Evolutionary conservation across 2,113 vertebrate genomes (phyloP), one percentile per base, ranked within the genome.

Genomic region (Sinosuthora webbiana): DNA sequence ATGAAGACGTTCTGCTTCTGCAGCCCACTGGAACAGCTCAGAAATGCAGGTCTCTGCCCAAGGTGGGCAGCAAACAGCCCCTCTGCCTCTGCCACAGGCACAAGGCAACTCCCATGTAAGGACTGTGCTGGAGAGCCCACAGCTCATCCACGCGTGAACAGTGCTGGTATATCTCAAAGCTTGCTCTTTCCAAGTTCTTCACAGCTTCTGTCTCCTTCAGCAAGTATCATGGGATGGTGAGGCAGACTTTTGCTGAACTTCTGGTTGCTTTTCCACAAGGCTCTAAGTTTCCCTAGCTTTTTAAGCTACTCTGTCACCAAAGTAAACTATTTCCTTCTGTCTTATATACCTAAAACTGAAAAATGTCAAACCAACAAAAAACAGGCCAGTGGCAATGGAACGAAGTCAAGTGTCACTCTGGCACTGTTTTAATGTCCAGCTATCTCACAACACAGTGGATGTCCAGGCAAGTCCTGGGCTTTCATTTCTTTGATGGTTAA

Each of bases 51-150:
- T 60, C 41, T 20, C n/a, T 67, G 45, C 42, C 18, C 52, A 28
- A 10, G 31, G 33, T 27, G 6, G 22, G 42, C 3, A 3, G 35
- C 20, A 64, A 45, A 28, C 3, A 63, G 33, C 28, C 25, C 28
- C 39, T 70, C 71, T 77, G 59, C 31, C 25, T 28, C 57, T 0
- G 0, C 31, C 37, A 28, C 1, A 0, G 12, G 15, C 55, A 49
- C 22, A 39, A 27, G 24, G n/a, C 24, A 52, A 3, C 16, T 70
- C 39, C 35, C 39, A 27, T 2, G 4, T 19, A 45, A 53, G 27
- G 39, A 31, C 39, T 27, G 33, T 63, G n/a, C 44, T 27, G 17
- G 42, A 52, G 14, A 52, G 3, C 30, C 52, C 30, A 8, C 0
- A 4, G 19, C 30, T 87, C 53, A 56, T 45, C 35, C 56, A 11